These are phyloP conservation scores for Temnopleurus reevesii DNA, from an alignment of 53 echinoderm and acorn worm species.

Conservation along the genomic window DNA sequence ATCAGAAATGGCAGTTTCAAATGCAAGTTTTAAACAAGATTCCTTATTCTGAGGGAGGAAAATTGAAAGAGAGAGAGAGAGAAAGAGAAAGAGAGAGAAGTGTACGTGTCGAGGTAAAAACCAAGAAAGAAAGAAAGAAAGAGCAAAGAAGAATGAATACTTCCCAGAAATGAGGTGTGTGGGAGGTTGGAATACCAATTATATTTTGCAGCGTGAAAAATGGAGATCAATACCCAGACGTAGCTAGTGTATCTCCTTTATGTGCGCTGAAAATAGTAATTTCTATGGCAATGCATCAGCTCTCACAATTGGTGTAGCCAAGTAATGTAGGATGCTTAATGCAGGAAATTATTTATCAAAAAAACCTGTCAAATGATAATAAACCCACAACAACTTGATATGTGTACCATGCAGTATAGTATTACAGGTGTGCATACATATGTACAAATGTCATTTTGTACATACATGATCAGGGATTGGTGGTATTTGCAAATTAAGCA, in stretches of 20 bases:
- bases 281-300: slow-evolving; percentile 4
- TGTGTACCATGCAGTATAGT: no score
- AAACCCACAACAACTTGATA: no score
- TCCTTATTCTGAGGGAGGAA: no score
- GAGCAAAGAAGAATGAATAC: neutral
- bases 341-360: no score
- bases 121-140: neutral
- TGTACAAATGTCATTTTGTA: no score
- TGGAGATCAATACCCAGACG: neutral
- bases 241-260: neutral
- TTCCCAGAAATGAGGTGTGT: neutral
- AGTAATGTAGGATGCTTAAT: no score
- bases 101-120: neutral
- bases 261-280: neutral
- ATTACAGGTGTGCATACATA: neutral
- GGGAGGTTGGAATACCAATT: neutral
- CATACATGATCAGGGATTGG: neutral
- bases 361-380: no score
- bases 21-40: no score
- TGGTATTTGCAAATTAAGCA: neutral
- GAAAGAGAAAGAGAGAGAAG: neutral
- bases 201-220: neutral
- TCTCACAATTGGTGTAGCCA: slow-evolving; percentile 4
- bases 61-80: neutral
- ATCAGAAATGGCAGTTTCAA: no score